phyloP scores from a whole-genome alignment of 2,113 vertebrate genomes.

The Riparia riparia region DNA sequence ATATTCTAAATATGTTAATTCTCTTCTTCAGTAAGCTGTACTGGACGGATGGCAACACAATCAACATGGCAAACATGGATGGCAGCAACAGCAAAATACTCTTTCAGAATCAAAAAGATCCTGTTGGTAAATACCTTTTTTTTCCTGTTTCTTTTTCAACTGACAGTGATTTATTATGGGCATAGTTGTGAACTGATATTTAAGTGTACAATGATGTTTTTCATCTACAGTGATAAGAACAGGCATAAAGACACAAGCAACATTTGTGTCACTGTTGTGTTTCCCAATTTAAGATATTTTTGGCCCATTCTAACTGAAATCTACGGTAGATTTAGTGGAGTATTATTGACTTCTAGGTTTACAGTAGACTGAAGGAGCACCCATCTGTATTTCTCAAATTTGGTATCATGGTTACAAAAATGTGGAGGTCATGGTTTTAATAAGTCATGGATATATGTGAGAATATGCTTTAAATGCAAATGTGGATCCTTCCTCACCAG shows the following conservation, averaged over 20 bases:
- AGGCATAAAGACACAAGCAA: neutral
- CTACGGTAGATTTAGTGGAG: neutral
- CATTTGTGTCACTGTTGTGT: rapidly evolving
- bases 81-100: conserved; percentile 98
- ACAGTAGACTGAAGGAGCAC: neutral
- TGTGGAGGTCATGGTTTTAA: neutral
- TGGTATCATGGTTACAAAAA: neutral
- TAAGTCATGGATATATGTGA: neutral
- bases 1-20: neutral
- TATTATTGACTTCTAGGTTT: neutral
- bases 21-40: conserved; percentile 88
- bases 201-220: neutral
- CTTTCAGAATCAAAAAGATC: conserved; percentile 95
- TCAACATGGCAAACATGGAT: conserved; percentile 98
- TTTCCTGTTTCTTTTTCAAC: neutral
- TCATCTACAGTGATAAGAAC: neutral
- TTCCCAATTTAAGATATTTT: neutral
- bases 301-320: neutral
- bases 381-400: neutral
- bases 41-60: conserved; percentile 96
- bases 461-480: neutral
- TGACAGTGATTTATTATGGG: neutral
- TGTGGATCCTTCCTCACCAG: neutral
- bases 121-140: conserved; percentile 85
- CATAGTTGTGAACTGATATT: neutral